Base-by-base conservation (phyloP, 2,888 invertebrate species). In the Odontocolon sp. region DNA sequence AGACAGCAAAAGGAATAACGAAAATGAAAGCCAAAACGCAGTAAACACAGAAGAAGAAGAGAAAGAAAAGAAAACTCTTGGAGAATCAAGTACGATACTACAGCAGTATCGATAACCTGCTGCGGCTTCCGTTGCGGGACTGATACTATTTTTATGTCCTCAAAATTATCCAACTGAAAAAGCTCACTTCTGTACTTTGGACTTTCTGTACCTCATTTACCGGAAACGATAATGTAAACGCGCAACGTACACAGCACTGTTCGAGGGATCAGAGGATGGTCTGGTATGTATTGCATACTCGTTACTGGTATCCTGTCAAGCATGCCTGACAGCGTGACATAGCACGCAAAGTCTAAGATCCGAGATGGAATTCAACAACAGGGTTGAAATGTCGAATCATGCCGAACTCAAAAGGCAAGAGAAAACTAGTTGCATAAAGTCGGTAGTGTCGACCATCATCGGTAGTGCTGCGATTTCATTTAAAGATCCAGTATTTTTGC, bases 211-310 rank as follows among this genome's bases (percentile, higher is more conserved):
- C 42, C 64, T 56, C 40, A 33, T 38, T 71, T 66, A 68, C 74
- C 80, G 80, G 80, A 80, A 80, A 75, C 69, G 72, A 36, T 77
- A 75, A 80, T 66, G 80, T 80, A 80, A 80, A 80, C 80, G 56
- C 47, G n/a, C 64, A 61, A 67, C 31, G 61, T 38, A 21, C 11
- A 28, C 14, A 45, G 21, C 52, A 28, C 28, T 18, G 50, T 26
- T 50, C 26, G 11, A n/a, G n/a, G n/a, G n/a, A n/a, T n/a, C n/a
- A n/a, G n/a, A n/a, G n/a, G n/a, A n/a, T n/a, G n/a, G n/a, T n/a
- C n/a, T n/a, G n/a, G n/a, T n/a, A n/a, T n/a, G n/a, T n/a, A n/a
- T n/a, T n/a, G n/a, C n/a, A n/a, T n/a, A n/a, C n/a, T n/a, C n/a
- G n/a, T n/a, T n/a, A n/a, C n/a, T n/a, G n/a, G n/a, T n/a, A n/a